Evolutionary conservation across 2,888 invertebrate species (phyloP), one percentile per base, ranked within the genome.

Genomic region (Graphium colonna): DNA sequence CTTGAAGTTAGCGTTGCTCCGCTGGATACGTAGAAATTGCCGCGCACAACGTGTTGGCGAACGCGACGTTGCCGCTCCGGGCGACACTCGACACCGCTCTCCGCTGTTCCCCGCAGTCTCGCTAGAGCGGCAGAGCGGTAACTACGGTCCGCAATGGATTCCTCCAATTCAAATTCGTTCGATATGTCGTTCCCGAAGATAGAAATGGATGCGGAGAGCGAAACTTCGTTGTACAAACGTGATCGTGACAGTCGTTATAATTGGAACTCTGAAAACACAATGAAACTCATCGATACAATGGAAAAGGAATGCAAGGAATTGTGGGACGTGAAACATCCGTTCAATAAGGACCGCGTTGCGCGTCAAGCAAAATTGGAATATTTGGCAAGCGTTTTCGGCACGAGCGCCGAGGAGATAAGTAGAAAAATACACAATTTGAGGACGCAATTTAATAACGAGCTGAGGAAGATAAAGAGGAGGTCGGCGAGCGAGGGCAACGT

Each of bases 381-480:
- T 52, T 63, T 88, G 51, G 86, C 87, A n/a, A 69, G 68, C 2
- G 63, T 73, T 56, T 86, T 88, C 55, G 74, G 69, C 0, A 87
- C 87, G 3, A 78, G 80, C 1, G 52, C 70, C 0, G 87, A 85
- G 55, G 87, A 87, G 63, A 85, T 88, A 51, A 78, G 71, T 48
- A 69, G 86, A 52, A 88, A 88, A 59, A 70, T 86, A 52, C 87
- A 88, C 62, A 87, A 88, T 69, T 69, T 88, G 65, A 67, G 87
- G 59, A 77, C 84, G 18, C 88, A 87, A 65, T 82, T 82, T 46
- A 85, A 86, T 61, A 82, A 82, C 54, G 88, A 88, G 62, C 58
- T 87, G 71, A 66, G 88, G 59, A 88, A 87, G 68, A 78, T 88
- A 58, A 82, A 83, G 62, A 69, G 75, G 60, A 73, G 75, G 58